phyloP scores from a whole-genome alignment of 2,113 vertebrate species.

The Microcebus ravelobensis region DNA sequence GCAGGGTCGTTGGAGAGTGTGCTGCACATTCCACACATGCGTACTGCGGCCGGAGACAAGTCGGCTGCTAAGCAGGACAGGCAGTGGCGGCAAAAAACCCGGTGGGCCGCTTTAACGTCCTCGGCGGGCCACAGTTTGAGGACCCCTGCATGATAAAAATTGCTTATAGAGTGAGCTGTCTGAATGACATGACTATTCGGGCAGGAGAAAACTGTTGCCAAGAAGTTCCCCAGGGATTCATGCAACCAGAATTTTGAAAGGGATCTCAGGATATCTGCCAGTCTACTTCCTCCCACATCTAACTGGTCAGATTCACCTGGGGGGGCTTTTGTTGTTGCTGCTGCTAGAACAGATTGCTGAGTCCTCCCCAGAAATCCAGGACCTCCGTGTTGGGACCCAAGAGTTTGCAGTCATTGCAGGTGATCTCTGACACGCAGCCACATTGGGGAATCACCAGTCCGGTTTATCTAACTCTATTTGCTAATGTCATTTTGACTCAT shows the following conservation, averaged over 20 bases:
- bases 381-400: background rate
- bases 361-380: background rate
- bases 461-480: background rate
- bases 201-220: background rate
- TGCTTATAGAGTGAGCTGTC: background rate
- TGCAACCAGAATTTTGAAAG: background rate
- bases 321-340: background rate
- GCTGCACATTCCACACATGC: too few species aligned
- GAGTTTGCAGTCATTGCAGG: background rate
- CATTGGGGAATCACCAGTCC: background rate
- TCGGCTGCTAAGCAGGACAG: too few species aligned
- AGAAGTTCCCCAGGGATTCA: background rate
- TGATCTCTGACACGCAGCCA: background rate
- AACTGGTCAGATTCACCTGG: background rate
- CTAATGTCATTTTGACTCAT: background rate
- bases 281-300: background rate
- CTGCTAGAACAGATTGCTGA: background rate
- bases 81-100: too few species aligned
- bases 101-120: too few species aligned
- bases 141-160: background rate
- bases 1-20: too few species aligned
- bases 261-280: background rate
- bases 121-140: too few species aligned
- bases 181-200: background rate
- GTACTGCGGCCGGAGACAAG: too few species aligned